These are phyloP conservation scores for Podargus strigoides DNA, from an alignment of 2,797 vertebrate genomes.

Conservation along the genomic window DNA sequence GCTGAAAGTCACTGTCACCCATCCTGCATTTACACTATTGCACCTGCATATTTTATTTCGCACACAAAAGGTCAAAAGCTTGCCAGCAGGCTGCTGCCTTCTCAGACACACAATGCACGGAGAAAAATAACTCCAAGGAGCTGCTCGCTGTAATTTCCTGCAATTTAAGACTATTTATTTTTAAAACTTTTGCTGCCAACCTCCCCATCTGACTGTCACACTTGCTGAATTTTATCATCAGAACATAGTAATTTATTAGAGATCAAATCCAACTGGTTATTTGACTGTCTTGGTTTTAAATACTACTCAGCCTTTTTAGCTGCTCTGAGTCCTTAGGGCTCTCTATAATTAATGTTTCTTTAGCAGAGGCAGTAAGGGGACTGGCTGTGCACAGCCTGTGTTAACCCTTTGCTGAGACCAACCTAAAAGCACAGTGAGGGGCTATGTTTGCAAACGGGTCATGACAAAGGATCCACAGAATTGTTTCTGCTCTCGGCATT, in stretches of 20 bases:
- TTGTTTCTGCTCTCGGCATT: background rate
- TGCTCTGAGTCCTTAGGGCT: background rate
- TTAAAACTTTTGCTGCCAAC: conserved; percentile 57
- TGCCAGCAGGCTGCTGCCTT: conserved; percentile 41
- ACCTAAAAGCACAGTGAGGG: background rate
- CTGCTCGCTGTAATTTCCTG: conserved; percentile 50
- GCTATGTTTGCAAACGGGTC: background rate
- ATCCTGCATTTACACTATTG: background rate
- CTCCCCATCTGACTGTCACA: conserved; percentile 43
- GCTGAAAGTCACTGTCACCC: conserved; percentile 1
- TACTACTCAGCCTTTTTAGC: conserved; percentile 25
- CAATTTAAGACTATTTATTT: conserved; percentile 67
- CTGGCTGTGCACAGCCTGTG: background rate
- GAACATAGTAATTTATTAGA: conserved; percentile 65
- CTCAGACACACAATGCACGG: background rate
- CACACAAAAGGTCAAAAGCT: conserved; percentile 34
- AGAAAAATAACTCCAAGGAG: conserved; percentile 24
- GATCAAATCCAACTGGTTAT: conserved; percentile 56
- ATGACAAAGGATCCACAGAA: fast-evolving
- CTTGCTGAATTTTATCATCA: conserved; percentile 39
- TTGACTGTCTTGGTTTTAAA: conserved; percentile 66
- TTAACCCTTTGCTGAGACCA: conserved; percentile 50
- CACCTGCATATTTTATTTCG: conserved; percentile 31
- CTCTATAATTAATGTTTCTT: conserved; percentile 66
- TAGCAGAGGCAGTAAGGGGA: background rate